Base-by-base conservation (phyloP, 1,140 invertebrate genomes). In the Myzus persicae region DNA sequence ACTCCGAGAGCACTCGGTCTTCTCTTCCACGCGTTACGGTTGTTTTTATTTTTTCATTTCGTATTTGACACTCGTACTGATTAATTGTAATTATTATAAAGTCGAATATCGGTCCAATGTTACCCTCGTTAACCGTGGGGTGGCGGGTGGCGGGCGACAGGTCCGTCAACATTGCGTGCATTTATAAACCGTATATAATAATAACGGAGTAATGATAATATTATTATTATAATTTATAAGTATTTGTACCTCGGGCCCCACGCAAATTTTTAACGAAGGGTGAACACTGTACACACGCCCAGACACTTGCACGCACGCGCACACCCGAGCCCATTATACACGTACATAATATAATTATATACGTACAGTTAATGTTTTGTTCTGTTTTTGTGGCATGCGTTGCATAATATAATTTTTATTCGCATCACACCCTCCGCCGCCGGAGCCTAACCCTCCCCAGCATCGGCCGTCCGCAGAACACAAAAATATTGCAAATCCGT, bases 401-500 rank as follows among this genome's bases (percentile, higher is more conserved):
- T 36, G 84, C 84, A n/a, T 44, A 31, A 40, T 42, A 85, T 20
- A 85, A 44, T 85, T 87, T 46, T 46, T 87, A 87, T 87, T 87
- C 85, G 36, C 85, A 87, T 87, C 85, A 87, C 85, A 87, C 85
- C 31, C 14, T 38, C 14, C 14, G 81, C 14, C 26, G 36, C 82
- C 82, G 11, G 59, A 67, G 59, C 59, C 31, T 31, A 42, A 87
- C 44, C 42, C 85, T 36, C 44, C 20, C 26, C 81, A 38, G 59
- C 9, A 31, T 67, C 38, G 44, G 14, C 44, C 84, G 36, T 85
- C 84, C 6, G 44, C 85, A 48, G n/a, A 48, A 88, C 44, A 48
- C 85, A n/a, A 87, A 87, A 44, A 87, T 87, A 87, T 87, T 48
- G 85, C 85, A 46, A 87, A 87, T 87, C 85, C 85, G 85, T 87